Conservation (phyloP, 2,888 invertebrate species). For the Drosophila flavopinicola region DNA sequence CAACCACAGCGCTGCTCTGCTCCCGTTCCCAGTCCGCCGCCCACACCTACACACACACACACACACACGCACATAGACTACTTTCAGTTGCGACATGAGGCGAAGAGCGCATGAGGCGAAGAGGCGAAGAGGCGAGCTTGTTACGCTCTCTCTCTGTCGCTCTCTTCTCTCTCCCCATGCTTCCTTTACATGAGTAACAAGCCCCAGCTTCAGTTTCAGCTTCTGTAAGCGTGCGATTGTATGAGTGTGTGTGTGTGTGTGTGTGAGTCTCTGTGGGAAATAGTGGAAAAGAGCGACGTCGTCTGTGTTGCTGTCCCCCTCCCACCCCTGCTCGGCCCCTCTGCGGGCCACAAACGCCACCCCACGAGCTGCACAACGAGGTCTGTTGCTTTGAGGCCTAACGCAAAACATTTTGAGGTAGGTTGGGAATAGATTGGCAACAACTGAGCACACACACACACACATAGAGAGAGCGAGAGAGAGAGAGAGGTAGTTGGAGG, state of each 20-base stretch:
- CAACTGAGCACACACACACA: conserved; percentile 69
- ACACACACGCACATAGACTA: conserved; percentile 48
- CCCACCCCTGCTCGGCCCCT: not conserved
- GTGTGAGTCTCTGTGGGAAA: conserved; percentile 61
- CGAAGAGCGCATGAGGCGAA: conserved; percentile 52
- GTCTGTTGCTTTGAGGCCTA: conserved; percentile 79
- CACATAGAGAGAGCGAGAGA: conserved; percentile 11
- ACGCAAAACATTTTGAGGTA: conserved; percentile 83
- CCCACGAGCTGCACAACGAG: conserved; percentile 57
- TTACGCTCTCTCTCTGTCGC: conserved; percentile 19
- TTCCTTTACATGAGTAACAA: conserved; percentile 65
- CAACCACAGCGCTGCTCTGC: conserved; percentile 30
- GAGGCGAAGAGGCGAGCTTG: no score
- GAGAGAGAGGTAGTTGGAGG: conserved; percentile 6
- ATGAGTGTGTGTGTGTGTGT: conserved; percentile 32
- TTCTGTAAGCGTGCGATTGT: conserved; percentile 52
- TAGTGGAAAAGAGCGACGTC: conserved; percentile 72
- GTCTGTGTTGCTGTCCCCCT: conserved; percentile 7
- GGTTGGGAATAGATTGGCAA: conserved; percentile 82
- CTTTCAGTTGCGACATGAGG: conserved; percentile 76
- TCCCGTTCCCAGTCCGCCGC: conserved; percentile 29
- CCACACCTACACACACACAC: conserved; percentile 28
- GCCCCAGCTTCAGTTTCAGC: conserved; percentile 65
- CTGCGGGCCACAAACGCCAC: not conserved
- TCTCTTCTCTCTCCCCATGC: conserved; percentile 17